These are phyloP conservation scores for Crotalus viridis DNA, from an alignment of 2,113 vertebrate genomes.

Conservation along the genomic window DNA sequence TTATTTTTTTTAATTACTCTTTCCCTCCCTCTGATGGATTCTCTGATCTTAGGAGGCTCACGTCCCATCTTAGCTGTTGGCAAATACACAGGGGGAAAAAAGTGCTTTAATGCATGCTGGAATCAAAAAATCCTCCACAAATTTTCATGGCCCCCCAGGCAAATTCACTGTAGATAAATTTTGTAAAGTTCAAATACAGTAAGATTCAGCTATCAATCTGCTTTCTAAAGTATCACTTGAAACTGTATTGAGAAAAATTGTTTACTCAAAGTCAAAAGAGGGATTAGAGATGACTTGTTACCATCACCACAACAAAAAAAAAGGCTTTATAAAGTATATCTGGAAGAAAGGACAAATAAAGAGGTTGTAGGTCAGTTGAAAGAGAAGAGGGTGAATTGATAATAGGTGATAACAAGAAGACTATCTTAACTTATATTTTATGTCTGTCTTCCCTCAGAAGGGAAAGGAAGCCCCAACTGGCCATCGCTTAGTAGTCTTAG, in stretches of 20 bases:
- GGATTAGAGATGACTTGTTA: not conserved
- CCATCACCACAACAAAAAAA: not conserved
- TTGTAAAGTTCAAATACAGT: not conserved
- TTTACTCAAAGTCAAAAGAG: not conserved
- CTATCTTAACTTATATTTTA: not conserved
- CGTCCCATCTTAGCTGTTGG: not conserved
- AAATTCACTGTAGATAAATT: not conserved
- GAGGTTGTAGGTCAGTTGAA: not conserved
- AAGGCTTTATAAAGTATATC: not conserved
- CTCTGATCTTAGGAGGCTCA: not conserved
- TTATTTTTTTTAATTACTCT: not conserved
- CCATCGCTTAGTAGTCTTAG: not conserved
- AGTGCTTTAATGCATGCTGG: not conserved
- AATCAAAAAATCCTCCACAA: not conserved
- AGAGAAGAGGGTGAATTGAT: not conserved
- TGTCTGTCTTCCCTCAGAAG: not conserved
- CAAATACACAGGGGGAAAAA: not conserved
- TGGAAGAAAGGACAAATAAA: not conserved
- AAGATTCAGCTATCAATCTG: not conserved
- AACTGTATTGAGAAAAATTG: not conserved
- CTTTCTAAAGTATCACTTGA: not conserved
- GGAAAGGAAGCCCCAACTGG: not conserved
- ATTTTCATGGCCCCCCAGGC: not conserved
- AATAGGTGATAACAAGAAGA: not conserved
- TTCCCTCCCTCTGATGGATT: not conserved